phyloP scores from a whole-genome alignment of 2,113 vertebrate genomes.

The Tyto alba region DNA sequence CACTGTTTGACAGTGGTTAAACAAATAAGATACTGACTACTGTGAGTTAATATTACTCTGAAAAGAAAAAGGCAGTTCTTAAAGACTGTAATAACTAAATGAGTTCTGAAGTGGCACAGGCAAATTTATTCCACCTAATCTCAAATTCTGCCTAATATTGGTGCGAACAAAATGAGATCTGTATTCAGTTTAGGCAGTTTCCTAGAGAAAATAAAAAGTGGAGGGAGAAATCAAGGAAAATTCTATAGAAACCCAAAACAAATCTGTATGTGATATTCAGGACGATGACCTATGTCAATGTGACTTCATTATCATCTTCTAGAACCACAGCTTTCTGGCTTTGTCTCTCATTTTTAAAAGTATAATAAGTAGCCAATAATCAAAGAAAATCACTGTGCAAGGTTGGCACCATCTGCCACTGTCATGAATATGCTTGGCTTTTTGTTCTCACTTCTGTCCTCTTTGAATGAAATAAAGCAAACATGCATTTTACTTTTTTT shows the following conservation, averaged over 20 bases:
- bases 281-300: background rate
- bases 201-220: background rate
- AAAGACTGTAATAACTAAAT: background rate
- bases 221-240: background rate
- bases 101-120: background rate
- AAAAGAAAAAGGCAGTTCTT: background rate
- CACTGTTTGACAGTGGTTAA: background rate
- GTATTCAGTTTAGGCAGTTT: background rate
- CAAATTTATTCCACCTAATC: background rate
- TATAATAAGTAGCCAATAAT: conserved; percentile 23
- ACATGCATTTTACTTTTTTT: conserved; percentile 24
- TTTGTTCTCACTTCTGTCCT: conserved; percentile 63
- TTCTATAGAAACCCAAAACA: background rate
- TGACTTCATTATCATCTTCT: conserved; percentile 4
- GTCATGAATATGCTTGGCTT: conserved; percentile 49
- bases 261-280: background rate
- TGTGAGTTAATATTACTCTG: background rate
- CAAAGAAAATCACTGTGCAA: conserved; percentile 17
- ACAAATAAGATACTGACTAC: background rate
- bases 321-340: conserved; percentile 9
- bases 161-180: background rate
- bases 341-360: conserved; percentile 41
- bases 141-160: background rate
- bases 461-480: conserved; percentile 47
- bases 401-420: conserved; percentile 43